Conservation (phyloP, 2,888 invertebrate genomes). For the Cynaeus angustus region DNA sequence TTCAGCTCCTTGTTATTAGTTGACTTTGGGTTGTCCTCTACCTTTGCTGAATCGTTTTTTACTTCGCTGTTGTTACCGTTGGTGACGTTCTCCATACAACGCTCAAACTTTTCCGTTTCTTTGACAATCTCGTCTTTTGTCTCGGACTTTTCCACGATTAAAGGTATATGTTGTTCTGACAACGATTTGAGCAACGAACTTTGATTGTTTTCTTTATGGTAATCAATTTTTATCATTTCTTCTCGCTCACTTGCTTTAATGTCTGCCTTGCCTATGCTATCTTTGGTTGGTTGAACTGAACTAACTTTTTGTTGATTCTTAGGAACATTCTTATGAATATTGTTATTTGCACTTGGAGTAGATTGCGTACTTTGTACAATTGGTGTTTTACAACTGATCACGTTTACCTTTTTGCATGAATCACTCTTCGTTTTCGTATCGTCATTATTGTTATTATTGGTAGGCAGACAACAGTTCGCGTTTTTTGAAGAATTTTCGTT, state of each 20-base stretch:
- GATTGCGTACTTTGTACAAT: slow-evolving; percentile 25
- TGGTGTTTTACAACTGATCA: slow-evolving; percentile 26
- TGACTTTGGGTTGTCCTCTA: slow-evolving; percentile 6
- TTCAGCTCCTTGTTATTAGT: slow-evolving; percentile 43
- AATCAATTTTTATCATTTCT: neutral
- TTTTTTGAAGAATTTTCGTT: slow-evolving; percentile 48
- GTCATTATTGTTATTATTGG: slow-evolving; percentile 34
- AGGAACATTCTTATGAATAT: slow-evolving; percentile 33
- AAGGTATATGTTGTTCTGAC: slow-evolving; percentile 50
- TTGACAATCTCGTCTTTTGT: slow-evolving; percentile 2
- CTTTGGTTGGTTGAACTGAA: neutral
- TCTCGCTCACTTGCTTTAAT: slow-evolving; percentile 7
- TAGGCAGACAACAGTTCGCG: slow-evolving; percentile 40
- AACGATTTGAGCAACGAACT: slow-evolving; percentile 41
- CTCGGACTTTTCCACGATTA: slow-evolving; percentile 49
- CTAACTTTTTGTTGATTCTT: neutral
- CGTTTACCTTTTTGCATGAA: slow-evolving; percentile 15
- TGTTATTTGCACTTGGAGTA: slow-evolving; percentile 21
- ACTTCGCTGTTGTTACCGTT: too few species aligned
- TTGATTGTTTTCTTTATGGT: slow-evolving; percentile 10
- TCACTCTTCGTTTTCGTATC: slow-evolving; percentile 1
- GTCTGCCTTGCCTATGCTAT: slow-evolving; percentile 29
- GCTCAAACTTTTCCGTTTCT: slow-evolving; percentile 5
- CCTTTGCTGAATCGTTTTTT: neutral
- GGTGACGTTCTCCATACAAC: neutral